Base-by-base conservation (phyloP, 1,140 invertebrate species). In the Rhyacophila brunnea region DNA sequence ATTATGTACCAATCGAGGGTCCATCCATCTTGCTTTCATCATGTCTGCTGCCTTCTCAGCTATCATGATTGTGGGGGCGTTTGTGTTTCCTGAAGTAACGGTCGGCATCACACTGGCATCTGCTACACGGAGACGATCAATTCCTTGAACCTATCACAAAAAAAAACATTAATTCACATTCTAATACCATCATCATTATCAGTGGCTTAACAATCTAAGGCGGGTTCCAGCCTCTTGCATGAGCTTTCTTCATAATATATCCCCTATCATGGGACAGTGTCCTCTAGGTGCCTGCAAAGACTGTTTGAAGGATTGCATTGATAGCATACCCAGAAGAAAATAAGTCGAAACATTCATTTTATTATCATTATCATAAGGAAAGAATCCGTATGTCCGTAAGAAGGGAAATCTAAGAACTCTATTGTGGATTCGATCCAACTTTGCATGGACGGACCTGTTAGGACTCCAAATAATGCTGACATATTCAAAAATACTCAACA, bases 21-120 rank as follows among this genome's bases (percentile, higher is more conserved):
- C 67, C 7, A 80, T 69, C 87, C 87, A 90, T 34, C 83, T 78
- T 56, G 80, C 79, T 67, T 89, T 90, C 60, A 92, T 87, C 65
- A 92, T 82, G 70, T 92, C 89, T 0, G 89, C 84, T 1, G 85
- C 89, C 58, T 88, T 84, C 68, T 94, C 91, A 0, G 85, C 91
- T 34, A 94, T 89, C 90, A 94, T 93, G 28, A 93, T 87, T 14
- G 82, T 79, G 0, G 91, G 88, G 3, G 90, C 89, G 67, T 91
- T 89, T 1, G 90, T 91, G 69, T 93, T 92, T 6, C 90, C 90
- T 1, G 86, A 87, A 1, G 84, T 82, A 1, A 90, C 83, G 1
- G 71, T 68, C 0, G 90, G 90, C 85, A 92, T 90, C n/a, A 91
- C 78, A 15, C 88, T 91, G 0, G 88, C 88, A 68, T 92, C 90